Conservation (phyloP, 1,140 invertebrate genomes). For the Caerostris darwini region DNA sequence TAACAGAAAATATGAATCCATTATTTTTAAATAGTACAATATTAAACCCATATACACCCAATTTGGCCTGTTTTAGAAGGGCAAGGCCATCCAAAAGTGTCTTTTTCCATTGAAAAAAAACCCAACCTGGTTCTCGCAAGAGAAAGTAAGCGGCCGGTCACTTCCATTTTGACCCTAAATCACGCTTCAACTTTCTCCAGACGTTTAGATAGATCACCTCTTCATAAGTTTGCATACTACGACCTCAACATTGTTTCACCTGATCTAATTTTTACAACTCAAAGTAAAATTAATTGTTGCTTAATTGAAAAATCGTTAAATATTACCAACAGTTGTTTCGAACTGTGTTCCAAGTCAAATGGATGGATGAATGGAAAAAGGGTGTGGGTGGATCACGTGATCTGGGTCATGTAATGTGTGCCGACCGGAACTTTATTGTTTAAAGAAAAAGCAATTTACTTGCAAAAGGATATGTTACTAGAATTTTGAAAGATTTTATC, state of each 20-base stretch:
- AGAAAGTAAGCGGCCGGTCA: neutral
- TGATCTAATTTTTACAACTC: slow-evolving; percentile 14
- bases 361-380: too few relatives aligned
- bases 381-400: neutral
- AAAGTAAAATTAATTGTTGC: neutral
- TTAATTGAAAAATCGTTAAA: neutral
- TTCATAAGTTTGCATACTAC: neutral
- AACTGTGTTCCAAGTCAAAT: too few relatives aligned
- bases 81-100: neutral
- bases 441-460: too few relatives aligned
- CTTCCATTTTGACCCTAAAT: neutral
- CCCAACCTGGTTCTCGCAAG: neutral
- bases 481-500: too few relatives aligned
- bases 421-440: too few relatives aligned
- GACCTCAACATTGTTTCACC: slow-evolving; percentile 2
- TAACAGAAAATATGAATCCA: too few relatives aligned
- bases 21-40: too few relatives aligned
- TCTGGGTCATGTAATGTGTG: too few relatives aligned
- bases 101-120: neutral
- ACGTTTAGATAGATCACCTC: neutral
- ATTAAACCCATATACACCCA: too few relatives aligned
- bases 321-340: too few relatives aligned
- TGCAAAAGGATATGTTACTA: too few relatives aligned
- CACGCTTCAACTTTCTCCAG: neutral
- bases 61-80: too few relatives aligned